These are phyloP conservation scores for Pimephales promelas DNA, from an alignment of 2,113 vertebrate species.

Conservation along the genomic window DNA sequence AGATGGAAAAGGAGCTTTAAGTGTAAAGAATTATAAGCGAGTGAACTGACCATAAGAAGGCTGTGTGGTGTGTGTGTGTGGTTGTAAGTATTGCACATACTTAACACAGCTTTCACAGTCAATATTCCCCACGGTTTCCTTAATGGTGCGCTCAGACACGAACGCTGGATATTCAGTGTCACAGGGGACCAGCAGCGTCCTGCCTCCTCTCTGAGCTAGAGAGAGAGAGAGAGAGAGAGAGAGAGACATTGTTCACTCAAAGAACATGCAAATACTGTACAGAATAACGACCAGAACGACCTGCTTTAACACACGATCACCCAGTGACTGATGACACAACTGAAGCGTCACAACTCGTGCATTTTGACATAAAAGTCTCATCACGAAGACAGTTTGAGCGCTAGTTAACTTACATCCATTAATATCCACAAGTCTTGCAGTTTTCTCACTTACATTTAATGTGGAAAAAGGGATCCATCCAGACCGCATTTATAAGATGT, in stretches of 20 bases:
- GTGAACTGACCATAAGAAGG: background rate
- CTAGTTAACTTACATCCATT: background rate
- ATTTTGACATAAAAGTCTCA: background rate
- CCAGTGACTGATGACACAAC: background rate
- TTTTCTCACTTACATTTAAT: background rate
- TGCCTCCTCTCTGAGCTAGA: slow-evolving; percentile 86
- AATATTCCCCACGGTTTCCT: slow-evolving; percentile 93
- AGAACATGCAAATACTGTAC: background rate
- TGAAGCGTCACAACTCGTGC: background rate
- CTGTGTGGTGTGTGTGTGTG: background rate
- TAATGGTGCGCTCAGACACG: slow-evolving; percentile 97
- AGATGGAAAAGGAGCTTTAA: too few species aligned
- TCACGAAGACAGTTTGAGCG: background rate
- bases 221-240: background rate
- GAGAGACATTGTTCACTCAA: background rate
- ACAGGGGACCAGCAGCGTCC: slow-evolving; percentile 90
- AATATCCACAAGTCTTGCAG: background rate
- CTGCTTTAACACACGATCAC: background rate
- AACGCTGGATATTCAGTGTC: slow-evolving; percentile 98
- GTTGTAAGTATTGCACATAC: slow-evolving; percentile 74
- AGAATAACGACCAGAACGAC: background rate
- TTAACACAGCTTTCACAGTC: slow-evolving; percentile 95
- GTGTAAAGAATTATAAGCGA: background rate
- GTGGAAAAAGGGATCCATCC: background rate
- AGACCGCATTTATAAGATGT: background rate